Conservation (phyloP, 2,113 vertebrate genomes). For the Tursiops truncatus region DNA sequence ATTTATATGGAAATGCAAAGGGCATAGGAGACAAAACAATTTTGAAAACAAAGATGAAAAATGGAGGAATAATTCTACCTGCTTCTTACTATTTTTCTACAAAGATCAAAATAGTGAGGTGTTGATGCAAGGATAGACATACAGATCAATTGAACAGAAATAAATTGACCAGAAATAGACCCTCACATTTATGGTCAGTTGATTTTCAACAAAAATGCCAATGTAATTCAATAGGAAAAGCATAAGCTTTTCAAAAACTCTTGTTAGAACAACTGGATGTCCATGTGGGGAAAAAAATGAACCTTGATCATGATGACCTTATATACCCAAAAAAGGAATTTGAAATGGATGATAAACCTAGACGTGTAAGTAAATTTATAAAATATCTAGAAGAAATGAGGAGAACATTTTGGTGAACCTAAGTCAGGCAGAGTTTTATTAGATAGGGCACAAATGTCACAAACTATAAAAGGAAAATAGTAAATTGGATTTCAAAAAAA, state of each 20-base stretch:
- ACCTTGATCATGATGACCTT: background rate
- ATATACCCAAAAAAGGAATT: background rate
- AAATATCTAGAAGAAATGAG: background rate
- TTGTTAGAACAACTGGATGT: background rate
- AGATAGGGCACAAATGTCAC: background rate
- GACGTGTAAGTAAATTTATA: background rate
- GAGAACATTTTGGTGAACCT: background rate
- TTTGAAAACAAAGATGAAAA: background rate
- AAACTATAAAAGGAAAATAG: background rate
- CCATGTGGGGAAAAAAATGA: background rate
- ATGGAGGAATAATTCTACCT: background rate
- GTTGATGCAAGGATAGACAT: background rate
- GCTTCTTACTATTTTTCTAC: background rate
- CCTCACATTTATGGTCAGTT: background rate
- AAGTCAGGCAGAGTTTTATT: background rate
- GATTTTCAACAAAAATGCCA: slow-evolving; percentile 7
- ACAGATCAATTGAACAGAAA: background rate
- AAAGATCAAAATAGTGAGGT: background rate
- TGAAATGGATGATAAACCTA: background rate
- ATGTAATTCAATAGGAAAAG: background rate
- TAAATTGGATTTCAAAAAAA: background rate
- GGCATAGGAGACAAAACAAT: background rate
- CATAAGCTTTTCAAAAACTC: background rate
- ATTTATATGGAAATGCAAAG: background rate
- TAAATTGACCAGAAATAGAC: background rate